Percentiles rank a stretch among this genome's conserved stretches.
Conservation (phyloP, 2,797 vertebrate species). For the Etheostoma nigrum region DNA sequence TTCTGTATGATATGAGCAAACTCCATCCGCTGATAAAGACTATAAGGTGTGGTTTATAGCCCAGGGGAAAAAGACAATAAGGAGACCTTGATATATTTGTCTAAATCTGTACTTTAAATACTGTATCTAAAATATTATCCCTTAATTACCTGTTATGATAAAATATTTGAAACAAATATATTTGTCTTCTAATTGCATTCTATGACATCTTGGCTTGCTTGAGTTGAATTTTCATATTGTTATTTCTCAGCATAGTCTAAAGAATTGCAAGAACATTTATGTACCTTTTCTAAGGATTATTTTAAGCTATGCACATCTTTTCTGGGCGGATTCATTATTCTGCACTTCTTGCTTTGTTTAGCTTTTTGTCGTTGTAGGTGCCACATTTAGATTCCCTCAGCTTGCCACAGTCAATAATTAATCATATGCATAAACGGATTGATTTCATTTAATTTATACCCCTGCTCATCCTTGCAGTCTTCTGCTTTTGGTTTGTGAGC, state of each 20-base stretch:
- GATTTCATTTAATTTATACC: slow-evolving; percentile 60
- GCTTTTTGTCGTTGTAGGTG: slow-evolving; percentile 20
- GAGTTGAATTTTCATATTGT: slow-evolving; percentile 17
- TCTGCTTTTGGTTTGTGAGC: slow-evolving; percentile 64
- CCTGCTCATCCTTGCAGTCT: slow-evolving; percentile 41
- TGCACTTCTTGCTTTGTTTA: slow-evolving; percentile 17
- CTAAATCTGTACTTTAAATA: not conserved
- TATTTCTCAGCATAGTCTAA: slow-evolving; percentile 1
- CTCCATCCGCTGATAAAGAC: not conserved
- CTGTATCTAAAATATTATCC: no score
- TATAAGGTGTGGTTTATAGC: not conserved
- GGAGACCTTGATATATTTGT: not conserved
- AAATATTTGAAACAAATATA: not conserved
- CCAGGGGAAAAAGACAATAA: not conserved
- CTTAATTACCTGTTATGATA: not conserved
- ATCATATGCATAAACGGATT: slow-evolving; percentile 63
- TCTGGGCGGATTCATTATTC: slow-evolving; percentile 20
- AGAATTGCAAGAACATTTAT: slow-evolving; percentile 12
- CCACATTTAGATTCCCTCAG: slow-evolving; percentile 48
- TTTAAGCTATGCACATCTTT: slow-evolving; percentile 31
- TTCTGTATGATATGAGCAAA: not conserved
- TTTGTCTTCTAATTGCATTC: not conserved
- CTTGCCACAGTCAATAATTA: slow-evolving; percentile 61
- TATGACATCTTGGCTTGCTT: not conserved
- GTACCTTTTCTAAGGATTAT: slow-evolving; percentile 26